Evolutionary conservation across 2,888 invertebrate genomes (phyloP).

Genomic region (Watsonalla cultraria): DNA sequence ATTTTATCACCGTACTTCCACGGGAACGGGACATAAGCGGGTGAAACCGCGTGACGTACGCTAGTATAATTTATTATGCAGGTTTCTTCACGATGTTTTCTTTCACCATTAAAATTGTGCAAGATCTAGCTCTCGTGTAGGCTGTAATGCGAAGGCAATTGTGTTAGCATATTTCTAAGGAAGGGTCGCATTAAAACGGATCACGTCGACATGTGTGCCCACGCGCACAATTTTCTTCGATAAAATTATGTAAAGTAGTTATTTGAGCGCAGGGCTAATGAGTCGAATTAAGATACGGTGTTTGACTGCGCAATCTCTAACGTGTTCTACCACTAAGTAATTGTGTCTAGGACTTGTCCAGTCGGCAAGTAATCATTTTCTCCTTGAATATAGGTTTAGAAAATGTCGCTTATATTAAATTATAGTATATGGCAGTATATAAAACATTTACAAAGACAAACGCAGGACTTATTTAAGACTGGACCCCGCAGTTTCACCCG

Average conservation of each 20-base stretch:
- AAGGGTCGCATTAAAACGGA: conserved; percentile 58
- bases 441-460: too few species aligned
- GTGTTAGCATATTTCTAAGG: conserved; percentile 59
- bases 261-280: conserved; percentile 62
- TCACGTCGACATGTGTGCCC: conserved; percentile 50
- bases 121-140: conserved; percentile 5
- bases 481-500: too few species aligned
- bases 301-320: conserved; percentile 34
- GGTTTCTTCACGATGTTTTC: too few species aligned
- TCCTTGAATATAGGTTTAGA: too few species aligned
- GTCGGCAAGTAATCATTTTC: conserved; percentile 18
- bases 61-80: too few species aligned
- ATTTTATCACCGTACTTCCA: too few species aligned
- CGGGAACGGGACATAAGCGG: too few species aligned
- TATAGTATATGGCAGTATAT: too few species aligned
- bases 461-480: too few species aligned
- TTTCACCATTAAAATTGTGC: too few species aligned
- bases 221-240: conserved; percentile 68
- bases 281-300: conserved; percentile 64
- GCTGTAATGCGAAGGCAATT: conserved; percentile 21
- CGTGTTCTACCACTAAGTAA: conserved; percentile 56
- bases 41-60: conserved; percentile 8
- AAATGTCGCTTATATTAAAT: too few species aligned
- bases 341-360: conserved; percentile 54
- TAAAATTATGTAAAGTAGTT: conserved; percentile 71